Percentiles rank a stretch among this genome's conserved stretches.
Conservation (phyloP, 1,140 invertebrate species). For the Drosophila lini region DNA sequence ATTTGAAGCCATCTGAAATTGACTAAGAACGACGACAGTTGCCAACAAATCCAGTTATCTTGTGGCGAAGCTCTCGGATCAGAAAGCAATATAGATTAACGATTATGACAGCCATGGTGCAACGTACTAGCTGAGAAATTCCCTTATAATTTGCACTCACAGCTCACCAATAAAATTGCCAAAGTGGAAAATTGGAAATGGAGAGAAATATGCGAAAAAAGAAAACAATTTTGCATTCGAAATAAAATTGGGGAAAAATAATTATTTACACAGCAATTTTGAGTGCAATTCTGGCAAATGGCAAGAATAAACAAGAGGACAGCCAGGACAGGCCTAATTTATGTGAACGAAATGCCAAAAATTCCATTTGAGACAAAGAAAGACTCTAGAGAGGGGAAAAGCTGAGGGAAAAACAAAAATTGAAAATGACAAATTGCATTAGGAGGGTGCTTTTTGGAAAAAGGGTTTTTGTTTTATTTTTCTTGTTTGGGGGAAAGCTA, state of each 20-base stretch:
- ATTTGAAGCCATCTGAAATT: conserved; percentile 42
- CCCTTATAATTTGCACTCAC: conserved; percentile 24
- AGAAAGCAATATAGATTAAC: conserved; percentile 40
- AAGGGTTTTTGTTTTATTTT: conserved; percentile 15
- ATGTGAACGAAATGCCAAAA: conserved; percentile 73
- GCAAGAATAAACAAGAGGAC: conserved; percentile 21
- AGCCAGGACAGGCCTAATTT: conserved; percentile 55
- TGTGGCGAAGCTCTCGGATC: conserved; percentile 17
- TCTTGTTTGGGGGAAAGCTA: neutral
- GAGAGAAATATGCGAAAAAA: conserved; percentile 24
- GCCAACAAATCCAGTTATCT: conserved; percentile 33
- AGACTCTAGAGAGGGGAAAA: conserved; percentile 12
- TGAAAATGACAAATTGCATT: conserved; percentile 82
- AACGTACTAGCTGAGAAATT: neutral
- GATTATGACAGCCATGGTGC: conserved; percentile 18
- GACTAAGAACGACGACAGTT: conserved; percentile 20
- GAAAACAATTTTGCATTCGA: conserved; percentile 67
- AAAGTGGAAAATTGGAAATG: conserved; percentile 20
- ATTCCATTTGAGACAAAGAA: conserved; percentile 73
- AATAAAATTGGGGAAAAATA: conserved; percentile 58
- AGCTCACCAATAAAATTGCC: conserved; percentile 27
- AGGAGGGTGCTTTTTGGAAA: conserved; percentile 21
- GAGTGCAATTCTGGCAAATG: conserved; percentile 36
- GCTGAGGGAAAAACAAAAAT: conserved; percentile 46
- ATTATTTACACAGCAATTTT: conserved; percentile 63